Base-by-base conservation (phyloP, 2,113 vertebrate genomes). In the Merops nubicus region DNA sequence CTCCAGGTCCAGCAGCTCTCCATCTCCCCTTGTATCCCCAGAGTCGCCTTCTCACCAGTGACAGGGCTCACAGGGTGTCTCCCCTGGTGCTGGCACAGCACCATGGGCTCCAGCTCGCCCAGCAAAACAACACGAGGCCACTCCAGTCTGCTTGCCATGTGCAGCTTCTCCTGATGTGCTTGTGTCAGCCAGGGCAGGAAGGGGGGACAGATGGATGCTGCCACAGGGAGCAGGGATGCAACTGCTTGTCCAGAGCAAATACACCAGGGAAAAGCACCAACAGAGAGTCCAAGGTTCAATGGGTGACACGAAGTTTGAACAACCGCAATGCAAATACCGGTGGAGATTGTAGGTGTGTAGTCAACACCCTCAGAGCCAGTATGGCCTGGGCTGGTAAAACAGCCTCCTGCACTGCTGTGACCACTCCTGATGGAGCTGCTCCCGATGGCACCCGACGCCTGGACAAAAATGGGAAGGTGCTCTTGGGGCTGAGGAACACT, bases 1-100 rank as follows among this genome's bases (percentile, higher is more conserved):
- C 4, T 2, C 60, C 48, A 50, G 53, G 62, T 72, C 75, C 87
- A 47, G 64, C 23, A 42, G 40, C 63, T 72, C 36, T 45, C 28
- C 34, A 6, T 28, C n/a, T 67, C 69, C 63, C 25, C 11, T 36
- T 38, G 26, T 67, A 72, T 36, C 60, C 31, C 59, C 38, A 57
- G 50, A 73, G 16, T 43, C 68, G 29, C 63, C 33, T 65, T 85
- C 42, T 51, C 42, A 57, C 29, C 6, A 1, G 18, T 40, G 72
- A 28, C 45, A 81, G 50, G 59, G 51, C 23, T 92, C 6, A 3
- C 47, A 2, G 4, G 60, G 36, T 73, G 42, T 50, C 50, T 84
- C 54, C 17, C 17, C 5, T 1, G 2, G 51, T 68, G 38, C 42
- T 3, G 5, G 33, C 3, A 2, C 0, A 0, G 50, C 53, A 45